These are phyloP conservation scores for Apogon hyalosoma DNA, from an alignment of 2,797 vertebrate genomes.

Conservation along the genomic window DNA sequence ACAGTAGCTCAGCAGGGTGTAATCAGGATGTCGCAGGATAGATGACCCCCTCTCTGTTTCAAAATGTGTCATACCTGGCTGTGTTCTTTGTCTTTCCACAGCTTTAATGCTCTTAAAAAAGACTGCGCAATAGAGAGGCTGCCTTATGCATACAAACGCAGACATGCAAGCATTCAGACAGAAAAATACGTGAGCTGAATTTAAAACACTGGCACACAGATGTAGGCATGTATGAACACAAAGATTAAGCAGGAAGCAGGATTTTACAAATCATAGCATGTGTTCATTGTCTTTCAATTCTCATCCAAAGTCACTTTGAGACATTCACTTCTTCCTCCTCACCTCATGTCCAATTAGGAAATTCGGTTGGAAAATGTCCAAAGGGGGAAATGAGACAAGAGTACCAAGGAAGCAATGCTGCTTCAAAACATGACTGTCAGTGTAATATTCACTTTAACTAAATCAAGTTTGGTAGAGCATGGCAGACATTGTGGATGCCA, in stretches of 20 bases:
- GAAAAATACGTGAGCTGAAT: conserved; percentile 54
- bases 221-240: conserved; percentile 4
- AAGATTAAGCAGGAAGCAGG: neutral
- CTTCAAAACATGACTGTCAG: neutral
- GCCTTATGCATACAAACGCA: conserved; percentile 51
- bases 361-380: conserved; percentile 58
- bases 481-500: conserved; percentile 41
- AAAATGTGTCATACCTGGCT: conserved; percentile 39
- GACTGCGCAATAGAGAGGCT: conserved; percentile 34
- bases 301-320: conserved; percentile 40
- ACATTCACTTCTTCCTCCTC: conserved; percentile 5
- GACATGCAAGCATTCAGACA: conserved; percentile 42
- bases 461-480: conserved; percentile 48
- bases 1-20: conserved; percentile 50
- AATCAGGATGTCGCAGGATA: conserved; percentile 58
- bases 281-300: conserved; percentile 46
- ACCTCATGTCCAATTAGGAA: conserved; percentile 39
- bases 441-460: conserved; percentile 33
- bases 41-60: conserved; percentile 37
- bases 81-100: conserved; percentile 54
- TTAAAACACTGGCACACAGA: conserved; percentile 18
- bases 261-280: conserved; percentile 24
- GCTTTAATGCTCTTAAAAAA: conserved; percentile 46
- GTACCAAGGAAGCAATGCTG: neutral
- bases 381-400: conserved; percentile 26